Base-by-base conservation (phyloP, 2,113 vertebrate species). In the Vulpes ferrilata region DNA sequence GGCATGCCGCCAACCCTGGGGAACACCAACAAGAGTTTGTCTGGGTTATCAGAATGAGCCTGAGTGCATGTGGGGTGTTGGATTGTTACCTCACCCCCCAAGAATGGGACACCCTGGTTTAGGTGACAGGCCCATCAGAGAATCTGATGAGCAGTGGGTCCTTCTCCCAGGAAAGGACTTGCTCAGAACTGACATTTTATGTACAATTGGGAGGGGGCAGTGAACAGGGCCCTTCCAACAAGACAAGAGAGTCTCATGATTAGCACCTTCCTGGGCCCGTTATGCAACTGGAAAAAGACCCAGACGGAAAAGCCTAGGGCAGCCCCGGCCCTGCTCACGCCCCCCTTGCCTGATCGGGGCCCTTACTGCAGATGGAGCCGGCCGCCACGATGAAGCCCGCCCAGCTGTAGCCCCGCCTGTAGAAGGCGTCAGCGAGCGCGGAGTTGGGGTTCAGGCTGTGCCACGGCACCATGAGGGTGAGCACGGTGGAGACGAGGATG, bases 381-480 rank as follows among this genome's bases (percentile, higher is more conserved):
- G 98, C 90, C 0, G 99, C 99, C 98, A 99, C 99, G 16, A 99
- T 98, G 97, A 99, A 98, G 85, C 99, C 99, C 32, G 99, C 99
- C 99, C 99, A 99, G 93, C 99, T 98, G 0, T 99, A 99, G 55
- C 99, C 99, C 20, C 99, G 99, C 88, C 99, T 99, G 98, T 99
- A 99, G 98, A 99, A 99, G 0, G 99, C 99, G 17, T 99, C 99
- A 0, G 99, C 99, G 30, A 99, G 98, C 0, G 99, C 99, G 0
- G 99, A 99, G 97, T 99, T 99, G 0, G 99, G 99, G 97, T 99
- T 99, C 95, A 99, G 98, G 0, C 99, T 98, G 95, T 99, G 99
- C 99, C 99, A 99, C 90, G 99, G 99, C 53, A 99, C 99, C 98
- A 99, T 99, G 65, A 99, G 98, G 0, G 99, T 99, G 90, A 99